These are phyloP conservation scores for Drosophila ficusphila DNA, from an alignment of 1,140 invertebrate species.

Conservation along the genomic window DNA sequence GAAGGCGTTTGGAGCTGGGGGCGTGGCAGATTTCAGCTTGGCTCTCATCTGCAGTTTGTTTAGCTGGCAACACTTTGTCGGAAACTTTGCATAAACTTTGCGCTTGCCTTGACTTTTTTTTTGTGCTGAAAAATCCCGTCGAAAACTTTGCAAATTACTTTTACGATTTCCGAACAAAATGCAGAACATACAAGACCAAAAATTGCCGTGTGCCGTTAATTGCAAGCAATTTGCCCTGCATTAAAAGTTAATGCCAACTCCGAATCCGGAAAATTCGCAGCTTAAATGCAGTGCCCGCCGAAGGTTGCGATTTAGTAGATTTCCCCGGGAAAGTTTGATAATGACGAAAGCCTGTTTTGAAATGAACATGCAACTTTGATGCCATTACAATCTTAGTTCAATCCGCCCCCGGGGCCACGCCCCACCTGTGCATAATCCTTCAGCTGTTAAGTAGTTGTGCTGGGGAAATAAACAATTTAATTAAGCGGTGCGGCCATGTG, in stretches of 20 bases:
- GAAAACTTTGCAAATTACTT: conserved; percentile 66
- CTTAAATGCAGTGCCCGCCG: neutral
- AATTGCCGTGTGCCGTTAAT: conserved; percentile 61
- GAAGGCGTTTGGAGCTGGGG: neutral
- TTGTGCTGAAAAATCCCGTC: conserved; percentile 18
- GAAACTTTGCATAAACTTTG: conserved; percentile 63
- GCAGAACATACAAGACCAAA: conserved; percentile 22
- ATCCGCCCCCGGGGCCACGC: neutral
- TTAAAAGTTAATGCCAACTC: conserved; percentile 63
- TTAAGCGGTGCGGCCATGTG: conserved; percentile 41
- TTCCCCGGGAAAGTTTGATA: conserved; percentile 2
- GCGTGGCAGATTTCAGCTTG: conserved; percentile 28
- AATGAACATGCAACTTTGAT: conserved; percentile 26
- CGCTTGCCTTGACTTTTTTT: conserved; percentile 32
- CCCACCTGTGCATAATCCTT: conserved; percentile 32
- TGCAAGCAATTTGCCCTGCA: conserved; percentile 71
- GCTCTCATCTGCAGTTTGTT: conserved; percentile 59
- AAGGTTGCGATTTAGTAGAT: conserved; percentile 4
- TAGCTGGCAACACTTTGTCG: conserved; percentile 76
- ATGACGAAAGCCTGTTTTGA: neutral
- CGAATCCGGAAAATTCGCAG: neutral
- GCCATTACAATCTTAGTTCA: neutral
- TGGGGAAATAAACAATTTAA: conserved; percentile 60
- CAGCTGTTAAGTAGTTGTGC: conserved; percentile 44
- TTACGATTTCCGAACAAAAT: conserved; percentile 48